Evolutionary conservation across 30 jellyfish, hydroid and myxozoan species (phyloP).

Genomic region (Catostylus mosaicus): DNA sequence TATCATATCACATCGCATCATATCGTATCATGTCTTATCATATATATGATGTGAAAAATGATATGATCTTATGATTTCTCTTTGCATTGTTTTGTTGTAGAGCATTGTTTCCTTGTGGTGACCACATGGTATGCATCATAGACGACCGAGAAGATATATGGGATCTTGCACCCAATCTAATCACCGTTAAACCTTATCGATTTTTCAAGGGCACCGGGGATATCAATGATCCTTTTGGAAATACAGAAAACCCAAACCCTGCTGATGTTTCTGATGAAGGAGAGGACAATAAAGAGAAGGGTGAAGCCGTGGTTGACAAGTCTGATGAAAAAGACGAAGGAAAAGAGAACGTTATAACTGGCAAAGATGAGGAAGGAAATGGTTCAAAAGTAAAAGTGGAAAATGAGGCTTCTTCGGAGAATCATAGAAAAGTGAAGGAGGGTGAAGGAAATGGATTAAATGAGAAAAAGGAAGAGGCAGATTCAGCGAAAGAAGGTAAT

Average conservation of each 20-base stretch:
- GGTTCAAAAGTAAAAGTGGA: background rate
- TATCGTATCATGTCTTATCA: too few relatives aligned
- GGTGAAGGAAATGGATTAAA: constrained; percentile 4
- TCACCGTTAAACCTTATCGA: constrained; percentile 92
- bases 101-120: constrained; percentile 97
- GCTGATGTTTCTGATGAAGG: background rate
- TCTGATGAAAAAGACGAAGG: background rate
- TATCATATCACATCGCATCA: too few relatives aligned
- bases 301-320: constrained; percentile 9
- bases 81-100: constrained; percentile 9
- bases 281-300: background rate
- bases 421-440: background rate
- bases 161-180: constrained; percentile 94
- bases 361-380: constrained; percentile 11
- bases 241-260: constrained; percentile 30
- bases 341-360: constrained; percentile 13
- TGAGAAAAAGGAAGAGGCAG: background rate
- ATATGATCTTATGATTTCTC: background rate
- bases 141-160: constrained; percentile 99
- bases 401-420: background rate
- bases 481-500: background rate
- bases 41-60: too few relatives aligned
- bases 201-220: constrained; percentile 88
- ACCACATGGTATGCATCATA: constrained; percentile 97
- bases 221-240: constrained; percentile 84